Evolutionary conservation across 2,797 vertebrate species (phyloP), one percentile per base, ranked within the genome.

Genomic region (Erpetoichthys calabaricus): DNA sequence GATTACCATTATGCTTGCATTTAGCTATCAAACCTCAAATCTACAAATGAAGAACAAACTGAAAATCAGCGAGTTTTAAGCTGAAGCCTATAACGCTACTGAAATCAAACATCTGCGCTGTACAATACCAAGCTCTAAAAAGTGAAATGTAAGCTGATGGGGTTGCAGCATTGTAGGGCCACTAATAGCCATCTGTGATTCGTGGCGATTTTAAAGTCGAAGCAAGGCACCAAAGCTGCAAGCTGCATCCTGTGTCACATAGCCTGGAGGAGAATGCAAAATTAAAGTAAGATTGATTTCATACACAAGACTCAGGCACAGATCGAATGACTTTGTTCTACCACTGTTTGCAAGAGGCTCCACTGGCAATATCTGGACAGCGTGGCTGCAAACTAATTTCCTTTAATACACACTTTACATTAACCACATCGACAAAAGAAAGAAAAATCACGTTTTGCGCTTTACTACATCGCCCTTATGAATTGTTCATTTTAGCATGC

Each of bases 111-210:
- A 64, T 79, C 79, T 78, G 79, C 78, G 73, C 75, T 68, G 61
- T 66, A 81, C 70, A 79, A 82, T 78, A 84, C 83, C 79, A 83
- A 80, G 74, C 80, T 81, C 80, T 79, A 84, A 78, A 83, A 75
- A 78, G 80, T 86, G 84, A 82, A 86, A 87, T 84, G 87, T 87
- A 88, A 92, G 90, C 89, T 78, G 85, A 89, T 90, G 91, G 88
- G 25, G 88, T 88, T 94, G 93, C 94, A 98, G 95, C 95, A 97
- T 92, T 89, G 86, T 89, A 98, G 94, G 94, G 94, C 95, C 89
- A 92, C 90, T 94, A 87, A 90, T 85, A 92, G 92, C 94, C 93
- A 93, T 92, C 89, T 87, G 87, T 91, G 86, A 89, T 83, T 94
- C 85, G 89, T 92, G 91, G 92, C 91, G 78, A 89, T 92, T 91